phyloP scores from a whole-genome alignment of 2,113 vertebrate species.

The Theropithecus gelada region DNA sequence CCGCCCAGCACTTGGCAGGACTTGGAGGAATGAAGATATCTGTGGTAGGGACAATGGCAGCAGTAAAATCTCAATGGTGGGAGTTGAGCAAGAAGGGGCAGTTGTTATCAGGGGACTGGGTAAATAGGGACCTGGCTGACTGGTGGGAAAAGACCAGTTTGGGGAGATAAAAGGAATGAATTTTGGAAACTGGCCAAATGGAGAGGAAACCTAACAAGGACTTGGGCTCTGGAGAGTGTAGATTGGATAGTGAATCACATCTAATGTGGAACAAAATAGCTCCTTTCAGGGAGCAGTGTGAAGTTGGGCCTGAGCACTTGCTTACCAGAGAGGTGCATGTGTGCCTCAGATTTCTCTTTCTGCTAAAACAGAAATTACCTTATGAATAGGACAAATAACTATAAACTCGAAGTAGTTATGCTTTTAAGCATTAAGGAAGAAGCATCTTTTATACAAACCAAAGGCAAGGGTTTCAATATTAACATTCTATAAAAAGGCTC shows the following conservation, averaged over 20 bases:
- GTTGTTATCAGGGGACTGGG: neutral
- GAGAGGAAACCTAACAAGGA: neutral
- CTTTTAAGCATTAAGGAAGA: constrained; percentile 70
- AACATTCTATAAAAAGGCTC: constrained; percentile 59
- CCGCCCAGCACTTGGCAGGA: neutral
- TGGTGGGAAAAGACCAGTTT: neutral
- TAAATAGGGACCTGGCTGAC: neutral
- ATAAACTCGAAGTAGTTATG: constrained; percentile 22
- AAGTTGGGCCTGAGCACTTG: neutral
- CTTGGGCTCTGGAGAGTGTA: neutral
- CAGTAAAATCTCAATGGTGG: neutral
- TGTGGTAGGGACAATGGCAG: neutral
- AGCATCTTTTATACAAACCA: constrained; percentile 69
- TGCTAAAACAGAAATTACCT: constrained; percentile 1
- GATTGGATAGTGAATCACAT: rapidly evolving
- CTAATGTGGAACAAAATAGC: neutral
- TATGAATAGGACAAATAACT: constrained; percentile 5
- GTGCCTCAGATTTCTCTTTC: neutral
- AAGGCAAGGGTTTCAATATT: constrained; percentile 66
- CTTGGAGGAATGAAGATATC: neutral
- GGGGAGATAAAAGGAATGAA: neutral
- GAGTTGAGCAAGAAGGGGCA: neutral
- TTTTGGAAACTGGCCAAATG: neutral
- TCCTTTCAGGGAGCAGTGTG: neutral
- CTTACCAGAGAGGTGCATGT: rapidly evolving